These are phyloP conservation scores for Cydia strobilella DNA, from an alignment of 1,140 invertebrate species.

Conservation along the genomic window DNA sequence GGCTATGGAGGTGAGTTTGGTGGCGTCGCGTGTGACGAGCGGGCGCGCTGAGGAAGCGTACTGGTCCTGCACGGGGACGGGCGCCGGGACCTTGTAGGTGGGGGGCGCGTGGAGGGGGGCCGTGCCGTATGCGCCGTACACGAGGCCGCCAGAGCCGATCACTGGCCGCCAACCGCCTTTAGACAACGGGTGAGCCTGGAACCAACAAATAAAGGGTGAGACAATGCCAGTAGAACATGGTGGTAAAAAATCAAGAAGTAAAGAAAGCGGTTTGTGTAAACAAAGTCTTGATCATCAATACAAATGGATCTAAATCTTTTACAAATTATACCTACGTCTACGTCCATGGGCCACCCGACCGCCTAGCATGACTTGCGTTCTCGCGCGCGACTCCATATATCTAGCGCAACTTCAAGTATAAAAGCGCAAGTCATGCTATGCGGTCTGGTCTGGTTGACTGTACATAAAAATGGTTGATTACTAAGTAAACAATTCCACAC, in stretches of 20 bases:
- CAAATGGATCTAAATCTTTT: too few species aligned
- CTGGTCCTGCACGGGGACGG: constrained; percentile 47
- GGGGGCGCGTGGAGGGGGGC: constrained; percentile 62
- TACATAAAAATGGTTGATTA: not conserved
- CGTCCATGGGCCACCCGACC: too few species aligned
- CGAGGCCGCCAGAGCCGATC: constrained; percentile 60
- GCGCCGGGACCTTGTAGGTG: constrained; percentile 59
- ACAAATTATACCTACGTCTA: too few species aligned
- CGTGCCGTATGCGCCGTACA: constrained; percentile 59
- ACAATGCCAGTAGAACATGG: not conserved
- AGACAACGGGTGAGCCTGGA: constrained; percentile 67
- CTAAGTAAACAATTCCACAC: not conserved
- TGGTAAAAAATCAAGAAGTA: not conserved
- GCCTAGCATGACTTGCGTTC: too few species aligned
- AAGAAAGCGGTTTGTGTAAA: not conserved
- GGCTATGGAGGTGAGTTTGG: constrained; percentile 73
- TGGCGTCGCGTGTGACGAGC: constrained; percentile 64
- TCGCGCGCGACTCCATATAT: too few species aligned
- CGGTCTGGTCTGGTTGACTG: not conserved
- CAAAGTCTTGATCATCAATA: too few species aligned
- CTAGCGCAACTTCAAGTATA: too few species aligned
- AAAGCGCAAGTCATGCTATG: too few species aligned
- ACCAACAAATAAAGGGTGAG: constrained; percentile 35
- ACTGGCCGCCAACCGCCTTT: constrained; percentile 79
- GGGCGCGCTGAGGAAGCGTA: constrained; percentile 71